Base-by-base conservation (phyloP, 2,888 invertebrate genomes). In the Trypoxylon attenuatum region DNA sequence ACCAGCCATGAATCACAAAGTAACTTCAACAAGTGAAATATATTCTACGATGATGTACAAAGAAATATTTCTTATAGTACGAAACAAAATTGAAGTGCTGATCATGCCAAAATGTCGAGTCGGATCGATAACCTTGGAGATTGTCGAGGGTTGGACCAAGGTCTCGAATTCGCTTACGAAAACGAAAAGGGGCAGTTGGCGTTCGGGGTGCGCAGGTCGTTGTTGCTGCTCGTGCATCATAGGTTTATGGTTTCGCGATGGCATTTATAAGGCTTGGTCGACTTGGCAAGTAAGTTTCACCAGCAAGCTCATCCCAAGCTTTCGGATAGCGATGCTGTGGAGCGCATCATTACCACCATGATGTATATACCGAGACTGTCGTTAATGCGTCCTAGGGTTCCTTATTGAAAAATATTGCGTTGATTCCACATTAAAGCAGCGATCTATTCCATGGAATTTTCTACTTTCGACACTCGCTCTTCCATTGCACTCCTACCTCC, bases 221-320 rank as follows among this genome's bases (percentile, higher is more conserved):
- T n/a, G n/a, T n/a, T n/a, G 41, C n/a, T 27, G 70, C 71, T 77
- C 76, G 68, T 81, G 80, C 76, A 80, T 82, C 80, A 80, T 76
- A 73, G 72, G 75, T 77, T 82, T 81, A 81, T 81, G 80, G 81
- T 69, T 68, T 67, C 56, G 53, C 69, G 72, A 76, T 80, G 81
- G 78, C 81, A 80, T 81, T 81, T 80, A 80, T 81, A 81, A 81
- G 80, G 73, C 79, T 80, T 78, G 73, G 70, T 69, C 69, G 73
- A 73, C 64, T 77, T 76, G 77, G 71, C 74, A 69, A 61, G 76
- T 54, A 66, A 77, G 64, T 77, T 71, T 63, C 61, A 61, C 45
- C 50, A 53, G 46, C 47, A 54, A 69, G 64, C 63, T 69, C 64
- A 53, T 60, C 62, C 56, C 58, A 13, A 15, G 27, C 57, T 58